phyloP scores from a whole-genome alignment of 2,888 invertebrate genomes.

The Hypsopygia costalis region DNA sequence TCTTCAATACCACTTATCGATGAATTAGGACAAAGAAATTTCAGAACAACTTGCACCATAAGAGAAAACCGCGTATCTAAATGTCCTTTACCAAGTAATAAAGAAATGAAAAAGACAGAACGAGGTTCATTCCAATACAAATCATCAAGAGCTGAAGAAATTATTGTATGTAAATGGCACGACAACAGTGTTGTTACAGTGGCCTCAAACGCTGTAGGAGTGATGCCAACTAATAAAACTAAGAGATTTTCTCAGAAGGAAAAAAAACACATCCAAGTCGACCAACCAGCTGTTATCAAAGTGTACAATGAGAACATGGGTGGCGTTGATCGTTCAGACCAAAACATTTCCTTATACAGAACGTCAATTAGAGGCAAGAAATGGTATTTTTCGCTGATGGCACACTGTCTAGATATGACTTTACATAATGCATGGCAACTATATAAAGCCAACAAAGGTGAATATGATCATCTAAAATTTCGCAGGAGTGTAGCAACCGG shows the following conservation, averaged over 20 bases:
- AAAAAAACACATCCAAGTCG: background rate
- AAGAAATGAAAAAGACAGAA: conserved; percentile 3
- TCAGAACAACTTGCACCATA: background rate
- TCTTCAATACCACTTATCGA: background rate
- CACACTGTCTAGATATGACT: background rate
- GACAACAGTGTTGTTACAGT: conserved; percentile 14
- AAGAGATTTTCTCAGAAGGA: background rate
- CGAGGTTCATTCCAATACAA: conserved; percentile 1
- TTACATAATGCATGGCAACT: too few species aligned
- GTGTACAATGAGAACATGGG: conserved; percentile 7
- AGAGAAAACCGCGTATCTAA: background rate
- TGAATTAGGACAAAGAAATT: background rate
- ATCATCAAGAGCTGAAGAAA: conserved; percentile 9
- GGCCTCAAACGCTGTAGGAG: background rate
- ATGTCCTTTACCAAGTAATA: background rate
- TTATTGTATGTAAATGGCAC: conserved; percentile 13
- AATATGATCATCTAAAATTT: conserved; percentile 1
- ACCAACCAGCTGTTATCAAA: conserved; percentile 5
- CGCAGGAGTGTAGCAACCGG: background rate
- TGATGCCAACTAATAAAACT: background rate
- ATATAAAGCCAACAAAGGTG: background rate
- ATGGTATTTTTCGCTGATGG: conserved; percentile 5
- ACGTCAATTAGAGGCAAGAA: conserved; percentile 7
- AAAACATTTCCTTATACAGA: conserved; percentile 6
- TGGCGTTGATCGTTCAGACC: conserved; percentile 3